These are phyloP conservation scores for Diarsia mendica DNA, from an alignment of 2,888 invertebrate species.

Conservation along the genomic window DNA sequence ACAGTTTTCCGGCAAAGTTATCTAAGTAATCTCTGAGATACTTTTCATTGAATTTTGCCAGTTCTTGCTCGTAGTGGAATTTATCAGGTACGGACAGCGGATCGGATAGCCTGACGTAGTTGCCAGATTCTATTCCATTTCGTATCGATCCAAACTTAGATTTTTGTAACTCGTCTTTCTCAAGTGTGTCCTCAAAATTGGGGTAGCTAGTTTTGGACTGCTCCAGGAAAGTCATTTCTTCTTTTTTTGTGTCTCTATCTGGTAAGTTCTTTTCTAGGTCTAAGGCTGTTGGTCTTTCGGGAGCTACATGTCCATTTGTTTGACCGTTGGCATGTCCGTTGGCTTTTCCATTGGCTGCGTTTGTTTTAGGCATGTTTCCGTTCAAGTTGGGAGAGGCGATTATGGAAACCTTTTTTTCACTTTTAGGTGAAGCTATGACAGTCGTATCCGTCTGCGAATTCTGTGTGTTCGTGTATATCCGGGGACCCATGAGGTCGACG, in stretches of 20 bases:
- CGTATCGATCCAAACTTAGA: slow-evolving; percentile 87
- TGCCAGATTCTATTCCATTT: slow-evolving; percentile 82
- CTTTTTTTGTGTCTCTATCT: slow-evolving; percentile 72
- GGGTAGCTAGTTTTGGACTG: slow-evolving; percentile 76
- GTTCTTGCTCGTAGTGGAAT: slow-evolving; percentile 85
- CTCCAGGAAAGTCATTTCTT: slow-evolving; percentile 76
- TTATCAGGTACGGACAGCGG: slow-evolving; percentile 82
- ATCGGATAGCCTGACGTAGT: slow-evolving; percentile 84
- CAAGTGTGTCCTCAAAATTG: slow-evolving; percentile 76
- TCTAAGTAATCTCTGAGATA: slow-evolving; percentile 85
- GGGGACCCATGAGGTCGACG: slow-evolving; percentile 91
- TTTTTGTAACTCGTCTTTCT: slow-evolving; percentile 80
- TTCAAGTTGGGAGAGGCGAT: slow-evolving; percentile 72
- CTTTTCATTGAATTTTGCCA: slow-evolving; percentile 86
- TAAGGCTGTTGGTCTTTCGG: slow-evolving; percentile 83
- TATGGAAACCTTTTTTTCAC: slow-evolving; percentile 82
- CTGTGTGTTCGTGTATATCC: slow-evolving; percentile 84
- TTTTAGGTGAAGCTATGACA: slow-evolving; percentile 74
- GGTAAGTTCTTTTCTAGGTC: slow-evolving; percentile 77
- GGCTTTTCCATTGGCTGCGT: slow-evolving; percentile 39
- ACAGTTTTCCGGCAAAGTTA: slow-evolving; percentile 79
- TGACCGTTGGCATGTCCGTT: slow-evolving; percentile 62
- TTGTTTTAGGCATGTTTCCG: slow-evolving; percentile 60
- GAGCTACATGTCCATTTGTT: slow-evolving; percentile 71
- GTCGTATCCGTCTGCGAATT: slow-evolving; percentile 83